A percentile compares a stretch with the other conserved stretches of the same genome.
Evolutionary conservation across 2,797 vertebrate species (phyloP).

Genomic region (Anguilla megastoma): DNA sequence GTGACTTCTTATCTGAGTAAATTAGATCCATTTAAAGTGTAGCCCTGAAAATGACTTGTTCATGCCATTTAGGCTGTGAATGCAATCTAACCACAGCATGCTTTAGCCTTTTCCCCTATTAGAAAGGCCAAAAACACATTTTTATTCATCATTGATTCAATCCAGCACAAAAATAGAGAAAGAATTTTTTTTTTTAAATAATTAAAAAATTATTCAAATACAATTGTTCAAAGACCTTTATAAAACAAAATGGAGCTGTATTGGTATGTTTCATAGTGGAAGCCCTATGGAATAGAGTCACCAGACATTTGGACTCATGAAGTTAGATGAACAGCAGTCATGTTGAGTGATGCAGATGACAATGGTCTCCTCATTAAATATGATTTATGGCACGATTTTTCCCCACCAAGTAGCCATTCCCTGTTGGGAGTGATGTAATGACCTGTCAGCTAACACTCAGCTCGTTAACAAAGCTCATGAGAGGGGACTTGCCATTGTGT

Average conservation of each 20-base stretch:
- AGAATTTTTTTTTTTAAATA: neutral
- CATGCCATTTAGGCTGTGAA: neutral
- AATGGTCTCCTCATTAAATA: neutral
- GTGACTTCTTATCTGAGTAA: conserved; percentile 45
- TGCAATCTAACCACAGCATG: neutral
- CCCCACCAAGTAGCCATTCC: neutral
- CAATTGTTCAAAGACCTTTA: neutral
- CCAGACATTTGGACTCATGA: neutral
- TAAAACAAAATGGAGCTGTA: neutral
- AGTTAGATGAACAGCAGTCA: neutral
- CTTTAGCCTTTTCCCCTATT: conserved; percentile 3
- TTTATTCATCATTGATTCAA: neutral
- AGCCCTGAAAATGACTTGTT: neutral
- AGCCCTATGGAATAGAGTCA: neutral
- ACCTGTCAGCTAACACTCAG: conserved; percentile 7
- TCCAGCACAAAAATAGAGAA: neutral
- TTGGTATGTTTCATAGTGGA: neutral
- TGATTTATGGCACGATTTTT: conserved; percentile 3
- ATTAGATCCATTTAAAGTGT: conserved; percentile 29
- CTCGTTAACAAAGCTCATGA: neutral
- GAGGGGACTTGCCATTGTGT: neutral
- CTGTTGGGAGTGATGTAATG: conserved; percentile 1
- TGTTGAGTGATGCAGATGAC: neutral
- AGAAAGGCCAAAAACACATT: neutral
- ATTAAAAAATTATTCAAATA: neutral